Percentiles rank a stretch among this genome's conserved stretches.
These are phyloP conservation scores for Paraescarpia echinospica DNA, from an alignment of 1,140 invertebrate genomes.

Conservation along the genomic window DNA sequence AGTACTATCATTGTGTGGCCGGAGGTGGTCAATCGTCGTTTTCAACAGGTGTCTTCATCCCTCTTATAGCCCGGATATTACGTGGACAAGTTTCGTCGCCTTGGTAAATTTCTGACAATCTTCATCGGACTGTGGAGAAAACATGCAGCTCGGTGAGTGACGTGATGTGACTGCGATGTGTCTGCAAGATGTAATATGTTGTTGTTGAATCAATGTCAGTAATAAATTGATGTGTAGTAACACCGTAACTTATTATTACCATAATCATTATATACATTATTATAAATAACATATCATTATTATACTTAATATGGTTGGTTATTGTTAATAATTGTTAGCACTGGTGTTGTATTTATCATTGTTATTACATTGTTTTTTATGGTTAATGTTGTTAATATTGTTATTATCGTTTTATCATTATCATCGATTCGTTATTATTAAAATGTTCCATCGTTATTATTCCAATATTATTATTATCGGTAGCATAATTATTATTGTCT, in stretches of 20 bases:
- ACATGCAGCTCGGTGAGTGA: neutral
- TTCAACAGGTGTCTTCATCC: neutral
- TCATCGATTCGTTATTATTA: neutral
- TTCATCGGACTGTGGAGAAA: conserved; percentile 15
- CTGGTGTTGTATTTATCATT: neutral
- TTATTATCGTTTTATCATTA: neutral
- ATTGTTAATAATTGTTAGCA: too few relatives aligned
- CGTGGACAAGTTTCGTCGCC: neutral
- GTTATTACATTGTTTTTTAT: neutral
- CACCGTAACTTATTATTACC: neutral
- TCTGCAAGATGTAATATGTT: neutral
- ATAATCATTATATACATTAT: neutral
- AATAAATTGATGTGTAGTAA: neutral
- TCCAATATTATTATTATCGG: neutral
- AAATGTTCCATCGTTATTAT: neutral
- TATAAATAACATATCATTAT: too few relatives aligned
- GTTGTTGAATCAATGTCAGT: neutral
- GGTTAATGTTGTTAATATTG: neutral
- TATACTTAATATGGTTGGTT: too few relatives aligned
- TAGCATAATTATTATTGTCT: neutral
- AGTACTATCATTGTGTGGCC: neutral
- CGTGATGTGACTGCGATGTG: neutral
- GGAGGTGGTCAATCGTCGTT: neutral
- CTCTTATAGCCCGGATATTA: neutral
- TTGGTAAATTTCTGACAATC: conserved; percentile 10